Base-by-base conservation (phyloP, 2,888 invertebrate genomes). In the Pollenia amentaria region DNA sequence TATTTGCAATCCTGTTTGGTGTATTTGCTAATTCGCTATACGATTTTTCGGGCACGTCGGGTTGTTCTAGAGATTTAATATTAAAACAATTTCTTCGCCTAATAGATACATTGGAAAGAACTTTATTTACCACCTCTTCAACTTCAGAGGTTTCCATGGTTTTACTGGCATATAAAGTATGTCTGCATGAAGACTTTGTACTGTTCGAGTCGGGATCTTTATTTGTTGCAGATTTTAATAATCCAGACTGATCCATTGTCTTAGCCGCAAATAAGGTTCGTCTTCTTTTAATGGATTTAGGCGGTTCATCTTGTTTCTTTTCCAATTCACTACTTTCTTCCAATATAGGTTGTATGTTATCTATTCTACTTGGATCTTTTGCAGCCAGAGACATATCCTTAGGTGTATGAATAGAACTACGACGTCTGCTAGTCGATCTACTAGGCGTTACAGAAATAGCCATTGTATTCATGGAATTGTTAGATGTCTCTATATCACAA, bases 351-450 rank as follows among this genome's bases (percentile, higher is more conserved):
- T 79, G 55, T 21, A 72, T 64, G 14, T 53, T 77, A 7, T 29
- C 73, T 9, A 73, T 21, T 38, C 87, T 67, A 1, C 14, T 80
- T 0, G 84, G 67, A 29, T 73, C 78, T 48, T 72, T 16, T 69
- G 51, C 6, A 53, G 55, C 69, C 77, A 87, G 76, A 60, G 67
- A 79, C 78, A 87, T 88, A 42, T 84, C 79, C 38, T 79, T 69
- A 14, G 72, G 18, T 12, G 84, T 60, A 48, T 89, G 85, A 78
- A 89, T 76, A 6, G 90, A 90, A 70, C 88, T 90, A 55, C 90
- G 89, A 40, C 91, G 90, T 29, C 89, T 88, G 6, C n/a, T 16
- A 40, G 84, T 88, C n/a, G 69, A 77, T 65, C 21, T 84, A 9
- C 53, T 77, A 8, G 70, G 46, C n/a, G 53, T 73, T 67, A 55